Base-by-base conservation (phyloP, 1,140 invertebrate species). In the Dryas iulia region DNA sequence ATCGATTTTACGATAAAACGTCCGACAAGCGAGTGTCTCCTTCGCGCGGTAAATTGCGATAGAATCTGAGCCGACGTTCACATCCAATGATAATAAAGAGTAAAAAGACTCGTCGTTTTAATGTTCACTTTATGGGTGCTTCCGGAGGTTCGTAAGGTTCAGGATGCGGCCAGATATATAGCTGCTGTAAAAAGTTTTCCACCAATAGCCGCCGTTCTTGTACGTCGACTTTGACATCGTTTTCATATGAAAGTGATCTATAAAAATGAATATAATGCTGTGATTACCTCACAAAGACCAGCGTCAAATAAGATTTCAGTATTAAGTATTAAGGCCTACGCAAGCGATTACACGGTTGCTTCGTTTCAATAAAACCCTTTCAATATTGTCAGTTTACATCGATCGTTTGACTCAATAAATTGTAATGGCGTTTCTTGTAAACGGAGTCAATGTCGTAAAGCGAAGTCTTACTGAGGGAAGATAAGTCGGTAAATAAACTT, bases 11-110 rank as follows among this genome's bases (percentile, higher is more conserved):
- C 81, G 76, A 89, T 89, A 91, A 89, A 89, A 86, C 78, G 71
- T 74, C 76, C 76, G 76, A 83, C 81, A 84, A 78, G 76, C 79
- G 76, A 75, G 78, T 72, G 72, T 77, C 77, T 82, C 74, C 78
- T 78, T 79, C 71, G 74, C 76, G 72, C 74, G 75, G 82, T 85
- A 82, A 86, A 88, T 88, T 82, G 84, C 82, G 76, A 83, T 84
- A 79, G 86, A 89, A 91, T 91, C 87, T 88, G 82, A 89, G 87
- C 82, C 81, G 78, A 70, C 83, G 82, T 79, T 90, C 87, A 86
- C 86, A 88, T 88, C 83, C 87, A 91, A 91, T 91, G 83, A 91
- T 90, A 91, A 91, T 91, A 91, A 91, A 91, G 83, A 85, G 84
- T 91, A 91, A 91, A 91, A 91, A 91, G 86, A 88, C 79, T 90